phyloP scores from a whole-genome alignment of 2,888 invertebrate species.

The Minunthozetes semirufus region DNA sequence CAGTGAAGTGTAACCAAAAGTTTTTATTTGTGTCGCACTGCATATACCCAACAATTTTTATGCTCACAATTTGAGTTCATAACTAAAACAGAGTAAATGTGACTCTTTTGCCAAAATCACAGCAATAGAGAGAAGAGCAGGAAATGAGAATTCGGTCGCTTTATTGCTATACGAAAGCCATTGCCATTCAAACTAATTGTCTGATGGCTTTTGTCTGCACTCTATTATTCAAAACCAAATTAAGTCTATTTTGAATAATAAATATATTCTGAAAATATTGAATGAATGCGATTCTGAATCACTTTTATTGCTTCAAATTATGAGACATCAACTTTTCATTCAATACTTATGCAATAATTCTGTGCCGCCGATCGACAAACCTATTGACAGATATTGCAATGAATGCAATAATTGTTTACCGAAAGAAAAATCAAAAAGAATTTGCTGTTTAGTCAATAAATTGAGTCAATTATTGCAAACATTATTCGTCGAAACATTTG shows the following conservation, averaged over 20 bases:
- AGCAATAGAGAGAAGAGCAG: not conserved
- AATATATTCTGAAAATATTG: not conserved
- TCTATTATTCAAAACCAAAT: not conserved
- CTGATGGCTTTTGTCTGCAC: not conserved
- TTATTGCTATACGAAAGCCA: not conserved
- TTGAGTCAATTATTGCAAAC: no score
- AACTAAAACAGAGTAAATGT: not conserved
- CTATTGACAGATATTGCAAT: no score
- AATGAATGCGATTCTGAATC: not conserved
- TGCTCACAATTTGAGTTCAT: not conserved
- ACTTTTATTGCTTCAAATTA: no score
- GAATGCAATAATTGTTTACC: no score
- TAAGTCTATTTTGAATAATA: not conserved
- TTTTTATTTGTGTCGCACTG: not conserved
- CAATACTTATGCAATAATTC: no score
- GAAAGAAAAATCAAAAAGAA: no score
- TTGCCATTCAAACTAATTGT: conserved; percentile 5
- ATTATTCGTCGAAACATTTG: no score
- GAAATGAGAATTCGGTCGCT: conserved; percentile 22
- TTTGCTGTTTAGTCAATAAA: no score
- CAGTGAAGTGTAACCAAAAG: conserved; percentile 14
- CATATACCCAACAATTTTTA: not conserved
- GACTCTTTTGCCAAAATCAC: not conserved
- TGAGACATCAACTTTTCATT: no score
- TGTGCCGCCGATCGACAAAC: no score